Percentiles rank a stretch among this genome's conserved stretches.
phyloP scores from a whole-genome alignment of 30 jellyfish, hydroid and myxozoan genomes.

The Pelagia noctiluca region DNA sequence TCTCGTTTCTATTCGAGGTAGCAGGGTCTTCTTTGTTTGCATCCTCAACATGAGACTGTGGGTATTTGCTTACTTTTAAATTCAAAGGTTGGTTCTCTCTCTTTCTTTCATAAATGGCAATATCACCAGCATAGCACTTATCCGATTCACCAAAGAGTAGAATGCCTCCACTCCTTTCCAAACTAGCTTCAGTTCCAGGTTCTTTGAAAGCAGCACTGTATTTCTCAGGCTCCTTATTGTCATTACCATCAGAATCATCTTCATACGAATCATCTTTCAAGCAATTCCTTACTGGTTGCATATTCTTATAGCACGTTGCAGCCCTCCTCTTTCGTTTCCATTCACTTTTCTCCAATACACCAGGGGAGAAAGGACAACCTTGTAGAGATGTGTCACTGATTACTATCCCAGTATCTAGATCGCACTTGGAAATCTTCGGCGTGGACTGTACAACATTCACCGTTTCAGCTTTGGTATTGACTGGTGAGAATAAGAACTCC shows the following conservation, averaged over 20 bases:
- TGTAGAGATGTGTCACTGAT: neutral
- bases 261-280: neutral
- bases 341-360: conserved; percentile 3
- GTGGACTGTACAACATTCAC: conserved; percentile 7
- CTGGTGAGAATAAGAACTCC: neutral
- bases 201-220: no score
- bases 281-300: neutral
- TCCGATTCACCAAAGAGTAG: no score
- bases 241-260: neutral
- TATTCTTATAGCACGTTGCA: neutral
- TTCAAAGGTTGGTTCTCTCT: no score
- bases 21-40: no score
- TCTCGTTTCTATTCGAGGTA: no score
- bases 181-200: no score
- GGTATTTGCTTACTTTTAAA: no score
- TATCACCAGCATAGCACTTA: no score
- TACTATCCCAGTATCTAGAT: neutral
- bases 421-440: conserved; percentile 9
- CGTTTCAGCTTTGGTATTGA: neutral
- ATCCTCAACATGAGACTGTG: no score
- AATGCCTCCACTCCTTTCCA: no score
- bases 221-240: no score
- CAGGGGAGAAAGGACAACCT: conserved; percentile 21
- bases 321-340: neutral
- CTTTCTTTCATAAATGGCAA: no score